Evolutionary conservation across 2,797 vertebrate species (phyloP), one percentile per base, ranked within the genome.

Genomic region (Acanthornis magna): DNA sequence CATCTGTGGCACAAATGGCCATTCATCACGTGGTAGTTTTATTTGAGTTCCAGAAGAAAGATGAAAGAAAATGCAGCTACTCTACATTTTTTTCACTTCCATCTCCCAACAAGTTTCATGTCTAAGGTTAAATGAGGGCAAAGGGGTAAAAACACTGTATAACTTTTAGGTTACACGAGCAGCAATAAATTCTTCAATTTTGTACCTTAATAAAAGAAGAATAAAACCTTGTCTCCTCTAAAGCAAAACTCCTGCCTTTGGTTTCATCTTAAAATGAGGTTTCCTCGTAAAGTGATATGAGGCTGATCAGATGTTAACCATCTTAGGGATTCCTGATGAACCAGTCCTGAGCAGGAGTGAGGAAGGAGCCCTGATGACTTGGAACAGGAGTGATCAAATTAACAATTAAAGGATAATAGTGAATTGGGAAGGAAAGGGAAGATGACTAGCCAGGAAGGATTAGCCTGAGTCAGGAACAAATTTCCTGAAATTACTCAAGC

Each of bases 401-500:
- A 91, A 87, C 85, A 93, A 91, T 95, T 96, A 96, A 95, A 96
- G 88, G 87, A 87, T 96, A 92, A 91, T 78, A 81, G 84, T 45
- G 73, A 91, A 77, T 79, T 91, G 86, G 65, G 79, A 91, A 94
- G 95, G 91, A 96, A 96, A 87, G 74, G 96, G 94, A 96, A 96
- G 93, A 96, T 79, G 94, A 95, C 95, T 96, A 96, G 93, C 91
- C 85, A 96, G 94, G 94, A 96, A 96, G 91, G 93, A 94, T 94
- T 89, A 95, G 91, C 86, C 40, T 27, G 57, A 93, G 87, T 83
- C 68, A 55, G 87, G 78, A 94, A 77, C 57, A 91, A 89, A 88
- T 96, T 91, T 95, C 91, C 96, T 96, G 93, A 94, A 95, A 82
- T 82, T 91, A 72, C 62, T 90, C 62, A 83, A 89, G 72, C 94